Conservation (phyloP, 2,113 vertebrate genomes). For the Melanocharis versteri region DNA sequence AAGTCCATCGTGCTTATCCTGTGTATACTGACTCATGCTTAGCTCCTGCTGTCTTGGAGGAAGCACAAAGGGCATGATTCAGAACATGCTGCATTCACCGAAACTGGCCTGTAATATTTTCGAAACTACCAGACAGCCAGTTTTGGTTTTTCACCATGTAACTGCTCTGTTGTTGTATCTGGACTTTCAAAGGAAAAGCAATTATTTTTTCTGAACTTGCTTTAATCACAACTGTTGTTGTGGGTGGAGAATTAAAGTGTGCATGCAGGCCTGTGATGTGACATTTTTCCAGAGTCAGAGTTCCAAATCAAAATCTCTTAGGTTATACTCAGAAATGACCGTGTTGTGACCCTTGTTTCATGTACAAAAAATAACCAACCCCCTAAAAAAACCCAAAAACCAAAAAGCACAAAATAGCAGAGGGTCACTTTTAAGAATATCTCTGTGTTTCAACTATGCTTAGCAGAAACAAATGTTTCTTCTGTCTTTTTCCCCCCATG, state of each 20-base stretch:
- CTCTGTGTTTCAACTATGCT: background rate
- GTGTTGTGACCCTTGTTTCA: background rate
- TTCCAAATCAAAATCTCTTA: background rate
- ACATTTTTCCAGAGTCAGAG: background rate
- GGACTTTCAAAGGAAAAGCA: background rate
- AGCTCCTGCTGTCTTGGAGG: background rate
- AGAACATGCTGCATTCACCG: background rate
- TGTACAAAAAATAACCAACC: background rate
- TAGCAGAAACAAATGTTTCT: conserved; percentile 7
- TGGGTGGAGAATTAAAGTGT: background rate
- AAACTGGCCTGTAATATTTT: background rate
- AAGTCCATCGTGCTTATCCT: accelerated
- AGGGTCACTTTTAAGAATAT: background rate
- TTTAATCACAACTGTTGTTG: background rate
- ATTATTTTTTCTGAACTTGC: background rate
- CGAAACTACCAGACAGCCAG: background rate
- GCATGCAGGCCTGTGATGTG: background rate
- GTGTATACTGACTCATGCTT: background rate
- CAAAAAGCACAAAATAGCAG: background rate
- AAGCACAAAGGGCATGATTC: background rate
- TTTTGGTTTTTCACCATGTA: background rate
- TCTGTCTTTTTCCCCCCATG: background rate
- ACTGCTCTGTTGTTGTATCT: background rate
- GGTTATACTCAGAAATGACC: background rate
- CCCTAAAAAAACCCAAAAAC: accelerated